A percentile compares a stretch with the other conserved stretches of the same genome.
These are phyloP conservation scores for Denticeps clupeoides DNA, from an alignment of 2,797 vertebrate species.

Conservation along the genomic window DNA sequence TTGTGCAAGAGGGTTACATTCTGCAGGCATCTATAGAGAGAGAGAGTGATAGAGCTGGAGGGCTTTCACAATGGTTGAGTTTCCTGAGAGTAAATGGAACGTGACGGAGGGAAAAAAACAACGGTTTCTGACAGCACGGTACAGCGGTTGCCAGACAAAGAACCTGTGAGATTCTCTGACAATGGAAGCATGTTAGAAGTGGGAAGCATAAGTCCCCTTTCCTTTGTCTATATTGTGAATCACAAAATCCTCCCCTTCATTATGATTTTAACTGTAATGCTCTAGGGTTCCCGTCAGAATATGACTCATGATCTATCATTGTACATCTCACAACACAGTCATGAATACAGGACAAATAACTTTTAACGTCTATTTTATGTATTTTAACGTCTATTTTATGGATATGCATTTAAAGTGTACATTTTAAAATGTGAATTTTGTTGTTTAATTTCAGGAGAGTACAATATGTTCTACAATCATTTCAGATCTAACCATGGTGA, in stretches of 20 bases:
- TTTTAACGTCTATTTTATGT: too few relatives aligned
- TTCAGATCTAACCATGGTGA: too few relatives aligned
- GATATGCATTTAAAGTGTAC: too few relatives aligned
- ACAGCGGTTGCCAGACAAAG: conserved; percentile 16
- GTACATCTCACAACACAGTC: too few relatives aligned
- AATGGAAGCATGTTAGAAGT: conserved; percentile 29
- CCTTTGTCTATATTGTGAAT: neutral
- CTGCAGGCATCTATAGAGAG: conserved; percentile 37
- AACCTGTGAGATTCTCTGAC: conserved; percentile 28
- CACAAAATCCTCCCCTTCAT: neutral
- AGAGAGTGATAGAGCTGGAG: conserved; percentile 15
- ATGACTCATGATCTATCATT: too few relatives aligned
- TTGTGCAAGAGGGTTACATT: conserved; percentile 18
- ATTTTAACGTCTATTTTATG: too few relatives aligned
- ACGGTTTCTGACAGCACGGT: conserved; percentile 37
- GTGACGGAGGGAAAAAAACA: conserved; percentile 36
- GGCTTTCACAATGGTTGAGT: conserved; percentile 38
- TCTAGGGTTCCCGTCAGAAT: too few relatives aligned
- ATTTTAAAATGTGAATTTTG: too few relatives aligned
- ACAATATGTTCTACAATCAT: too few relatives aligned
- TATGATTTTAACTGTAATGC: too few relatives aligned
- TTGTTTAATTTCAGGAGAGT: too few relatives aligned
- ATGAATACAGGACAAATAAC: too few relatives aligned
- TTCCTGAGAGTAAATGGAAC: conserved; percentile 66
- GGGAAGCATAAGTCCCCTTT: conserved; percentile 30